These are phyloP conservation scores for Callopanchax toddi DNA, from an alignment of 2,113 vertebrate genomes.

Conservation along the genomic window DNA sequence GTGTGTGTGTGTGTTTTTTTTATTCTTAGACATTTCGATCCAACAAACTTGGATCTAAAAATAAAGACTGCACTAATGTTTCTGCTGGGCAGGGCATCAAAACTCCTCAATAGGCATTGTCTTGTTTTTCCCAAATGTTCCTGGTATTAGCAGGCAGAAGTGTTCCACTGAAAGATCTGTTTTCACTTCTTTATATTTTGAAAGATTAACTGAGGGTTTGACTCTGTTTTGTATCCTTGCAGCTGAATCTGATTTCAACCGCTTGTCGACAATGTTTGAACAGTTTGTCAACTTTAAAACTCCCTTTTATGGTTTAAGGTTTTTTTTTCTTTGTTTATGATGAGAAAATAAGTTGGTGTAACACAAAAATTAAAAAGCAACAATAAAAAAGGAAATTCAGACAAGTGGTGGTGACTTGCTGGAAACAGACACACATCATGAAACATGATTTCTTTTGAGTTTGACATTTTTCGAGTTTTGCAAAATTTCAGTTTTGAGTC, in stretches of 20 bases:
- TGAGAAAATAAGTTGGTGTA: too few species aligned
- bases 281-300: not conserved
- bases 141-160: constrained; percentile 37
- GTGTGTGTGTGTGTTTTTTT: constrained; percentile 28
- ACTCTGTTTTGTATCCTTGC: constrained; percentile 1
- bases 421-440: too few species aligned
- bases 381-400: too few species aligned
- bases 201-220: not conserved
- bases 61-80: constrained; percentile 54
- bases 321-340: not conserved
- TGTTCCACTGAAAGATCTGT: not conserved
- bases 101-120: constrained; percentile 48
- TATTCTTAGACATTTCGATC: constrained; percentile 39
- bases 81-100: constrained; percentile 32
- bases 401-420: too few species aligned
- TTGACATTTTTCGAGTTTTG: too few species aligned
- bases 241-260: constrained; percentile 25
- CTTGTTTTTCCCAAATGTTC: constrained; percentile 27
- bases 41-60: constrained; percentile 44
- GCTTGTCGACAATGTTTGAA: not conserved
- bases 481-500: too few species aligned
- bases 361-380: too few species aligned
- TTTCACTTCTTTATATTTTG: constrained; percentile 30
- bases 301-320: not conserved
- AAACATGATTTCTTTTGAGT: too few species aligned